phyloP scores from a whole-genome alignment of 2,888 invertebrate genomes.

The Autographa pulchrina region DNA sequence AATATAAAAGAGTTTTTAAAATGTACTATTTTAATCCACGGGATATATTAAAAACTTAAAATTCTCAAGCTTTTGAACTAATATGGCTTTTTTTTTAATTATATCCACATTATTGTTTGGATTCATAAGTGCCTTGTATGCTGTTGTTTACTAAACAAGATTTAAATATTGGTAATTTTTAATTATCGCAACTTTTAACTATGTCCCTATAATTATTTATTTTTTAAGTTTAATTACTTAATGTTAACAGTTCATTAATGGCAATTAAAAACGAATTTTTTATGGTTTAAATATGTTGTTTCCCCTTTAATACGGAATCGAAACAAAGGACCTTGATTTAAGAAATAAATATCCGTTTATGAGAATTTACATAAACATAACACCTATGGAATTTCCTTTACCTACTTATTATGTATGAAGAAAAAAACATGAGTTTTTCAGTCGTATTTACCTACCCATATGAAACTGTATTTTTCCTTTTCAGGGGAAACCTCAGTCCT shows the following conservation, averaged over 20 bases:
- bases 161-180: neutral
- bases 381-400: neutral
- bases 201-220: neutral
- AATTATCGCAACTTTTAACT: neutral
- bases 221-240: neutral
- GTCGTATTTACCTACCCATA: too few relatives aligned
- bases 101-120: too few relatives aligned
- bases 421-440: too few relatives aligned
- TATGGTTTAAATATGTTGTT: neutral
- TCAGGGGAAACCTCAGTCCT: constrained; percentile 86
- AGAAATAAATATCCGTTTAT: neutral
- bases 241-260: neutral
- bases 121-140: neutral
- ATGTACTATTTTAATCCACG: too few relatives aligned
- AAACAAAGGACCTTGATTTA: neutral
- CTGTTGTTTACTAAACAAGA: neutral
- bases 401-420: too few relatives aligned
- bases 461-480: constrained; percentile 57
- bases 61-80: too few relatives aligned
- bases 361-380: neutral
- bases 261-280: neutral
- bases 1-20: neutral
- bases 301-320: neutral
- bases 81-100: too few relatives aligned
- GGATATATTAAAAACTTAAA: too few relatives aligned